A percentile compares a stretch with the other conserved stretches of the same genome.
These are phyloP conservation scores for Cactoblastis cactorum DNA, from an alignment of 2,888 invertebrate species.

Conservation along the genomic window DNA sequence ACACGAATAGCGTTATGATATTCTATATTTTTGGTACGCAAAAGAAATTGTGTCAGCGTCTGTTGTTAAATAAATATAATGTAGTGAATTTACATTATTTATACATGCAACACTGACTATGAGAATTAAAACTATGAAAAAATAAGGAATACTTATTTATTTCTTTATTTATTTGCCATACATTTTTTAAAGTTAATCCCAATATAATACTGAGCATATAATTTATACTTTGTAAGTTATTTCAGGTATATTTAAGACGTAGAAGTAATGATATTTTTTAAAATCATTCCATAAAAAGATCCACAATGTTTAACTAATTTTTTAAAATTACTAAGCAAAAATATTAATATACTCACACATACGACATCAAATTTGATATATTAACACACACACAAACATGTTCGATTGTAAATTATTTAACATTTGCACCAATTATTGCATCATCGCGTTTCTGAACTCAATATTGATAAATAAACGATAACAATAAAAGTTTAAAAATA, in stretches of 20 bases:
- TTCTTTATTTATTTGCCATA: too few species aligned
- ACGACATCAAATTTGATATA: slow-evolving; percentile 2
- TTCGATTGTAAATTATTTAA: not conserved
- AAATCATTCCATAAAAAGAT: too few species aligned
- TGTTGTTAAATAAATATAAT: too few species aligned
- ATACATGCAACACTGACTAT: too few species aligned
- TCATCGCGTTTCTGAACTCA: not conserved
- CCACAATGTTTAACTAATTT: not conserved
- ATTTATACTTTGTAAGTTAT: too few species aligned
- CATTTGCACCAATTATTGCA: not conserved
- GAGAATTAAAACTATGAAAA: too few species aligned
- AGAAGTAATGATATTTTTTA: not conserved
- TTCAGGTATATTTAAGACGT: not conserved
- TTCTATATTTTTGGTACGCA: not conserved
- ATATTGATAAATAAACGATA: not conserved
- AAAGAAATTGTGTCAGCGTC: not conserved
- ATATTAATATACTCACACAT: slow-evolving; percentile 7
- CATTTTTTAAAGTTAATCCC: too few species aligned
- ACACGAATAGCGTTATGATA: not conserved
- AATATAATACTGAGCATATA: too few species aligned
- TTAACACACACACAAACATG: not conserved
- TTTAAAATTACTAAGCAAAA: not conserved
- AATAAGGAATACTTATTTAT: too few species aligned
- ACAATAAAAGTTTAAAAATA: slow-evolving; percentile 26
- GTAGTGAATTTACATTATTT: too few species aligned